A percentile compares a stretch with the other conserved stretches of the same genome.
Evolutionary conservation across 2,113 vertebrate genomes (phyloP).

Genomic region (Saiga tatarica): DNA sequence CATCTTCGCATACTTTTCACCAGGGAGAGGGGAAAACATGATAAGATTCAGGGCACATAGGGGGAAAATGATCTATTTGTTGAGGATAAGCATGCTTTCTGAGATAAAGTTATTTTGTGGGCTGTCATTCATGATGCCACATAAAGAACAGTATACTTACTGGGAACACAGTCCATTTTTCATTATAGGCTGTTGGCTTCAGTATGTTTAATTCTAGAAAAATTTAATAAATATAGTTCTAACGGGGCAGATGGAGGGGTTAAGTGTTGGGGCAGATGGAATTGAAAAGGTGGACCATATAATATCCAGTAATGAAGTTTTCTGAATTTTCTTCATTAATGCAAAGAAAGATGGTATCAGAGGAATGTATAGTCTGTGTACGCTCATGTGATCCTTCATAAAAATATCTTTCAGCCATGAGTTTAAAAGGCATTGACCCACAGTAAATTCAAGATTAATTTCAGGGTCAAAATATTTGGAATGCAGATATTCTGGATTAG

Average conservation of each 20-base stretch:
- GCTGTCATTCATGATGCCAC: not conserved
- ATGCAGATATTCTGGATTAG: slow-evolving; percentile 3
- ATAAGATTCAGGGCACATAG: not conserved
- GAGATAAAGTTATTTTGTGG: not conserved
- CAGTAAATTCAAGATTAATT: slow-evolving; percentile 46
- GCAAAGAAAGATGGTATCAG: not conserved
- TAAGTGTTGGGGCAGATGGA: not conserved
- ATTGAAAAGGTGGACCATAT: not conserved
- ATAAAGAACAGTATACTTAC: not conserved
- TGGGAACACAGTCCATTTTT: not conserved
- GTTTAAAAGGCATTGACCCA: not conserved
- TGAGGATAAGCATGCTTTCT: not conserved
- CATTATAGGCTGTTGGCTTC: not conserved
- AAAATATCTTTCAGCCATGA: not conserved
- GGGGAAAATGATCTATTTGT: not conserved
- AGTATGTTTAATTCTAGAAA: not conserved
- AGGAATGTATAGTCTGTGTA: not conserved
- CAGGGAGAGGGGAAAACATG: not conserved
- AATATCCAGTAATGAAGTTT: not conserved
- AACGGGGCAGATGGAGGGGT: not conserved
- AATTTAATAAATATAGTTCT: not conserved
- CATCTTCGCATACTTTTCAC: not conserved
- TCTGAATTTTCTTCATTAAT: slow-evolving; percentile 3
- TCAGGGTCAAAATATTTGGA: slow-evolving; percentile 34
- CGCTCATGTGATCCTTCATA: not conserved